Conservation (phyloP, 2,797 vertebrate genomes). For the Momotus momota region DNA sequence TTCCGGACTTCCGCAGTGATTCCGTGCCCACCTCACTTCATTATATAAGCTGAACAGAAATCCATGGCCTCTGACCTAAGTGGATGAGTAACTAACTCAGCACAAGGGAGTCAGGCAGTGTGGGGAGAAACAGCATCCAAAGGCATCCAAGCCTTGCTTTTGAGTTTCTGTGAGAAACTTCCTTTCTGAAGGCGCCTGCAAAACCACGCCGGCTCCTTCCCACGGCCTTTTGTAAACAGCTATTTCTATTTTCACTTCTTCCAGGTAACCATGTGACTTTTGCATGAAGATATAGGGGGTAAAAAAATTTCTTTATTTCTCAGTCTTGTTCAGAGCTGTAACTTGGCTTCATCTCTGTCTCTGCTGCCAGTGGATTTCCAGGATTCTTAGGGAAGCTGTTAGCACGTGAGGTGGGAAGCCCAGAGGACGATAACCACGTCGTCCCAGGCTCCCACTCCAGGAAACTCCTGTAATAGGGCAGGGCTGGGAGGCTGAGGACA, state of each 20-base stretch:
- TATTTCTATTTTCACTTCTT: background rate
- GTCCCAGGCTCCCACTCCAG: background rate
- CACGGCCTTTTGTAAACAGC: background rate
- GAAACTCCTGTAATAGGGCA: background rate
- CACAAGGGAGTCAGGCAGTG: rapidly evolving
- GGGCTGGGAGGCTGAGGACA: background rate
- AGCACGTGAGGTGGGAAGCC: background rate
- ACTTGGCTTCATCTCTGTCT: background rate
- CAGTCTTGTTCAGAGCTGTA: background rate
- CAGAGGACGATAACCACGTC: background rate
- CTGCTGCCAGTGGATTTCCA: background rate
- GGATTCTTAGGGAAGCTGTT: background rate
- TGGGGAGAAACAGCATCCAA: background rate
- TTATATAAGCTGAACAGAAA: background rate
- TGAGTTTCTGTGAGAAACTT: background rate
- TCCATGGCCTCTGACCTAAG: background rate
- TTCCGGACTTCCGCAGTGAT: background rate
- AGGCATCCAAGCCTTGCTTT: background rate
- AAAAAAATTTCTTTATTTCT: background rate
- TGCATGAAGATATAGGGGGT: background rate
- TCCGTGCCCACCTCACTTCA: background rate
- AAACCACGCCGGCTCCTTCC: rapidly evolving
- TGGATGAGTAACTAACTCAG: background rate
- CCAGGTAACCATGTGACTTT: background rate
- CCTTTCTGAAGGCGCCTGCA: background rate